A percentile compares a stretch with the other conserved stretches of the same genome.
Conservation (phyloP, 2,113 vertebrate genomes). For the Oxyura jamaicensis region DNA sequence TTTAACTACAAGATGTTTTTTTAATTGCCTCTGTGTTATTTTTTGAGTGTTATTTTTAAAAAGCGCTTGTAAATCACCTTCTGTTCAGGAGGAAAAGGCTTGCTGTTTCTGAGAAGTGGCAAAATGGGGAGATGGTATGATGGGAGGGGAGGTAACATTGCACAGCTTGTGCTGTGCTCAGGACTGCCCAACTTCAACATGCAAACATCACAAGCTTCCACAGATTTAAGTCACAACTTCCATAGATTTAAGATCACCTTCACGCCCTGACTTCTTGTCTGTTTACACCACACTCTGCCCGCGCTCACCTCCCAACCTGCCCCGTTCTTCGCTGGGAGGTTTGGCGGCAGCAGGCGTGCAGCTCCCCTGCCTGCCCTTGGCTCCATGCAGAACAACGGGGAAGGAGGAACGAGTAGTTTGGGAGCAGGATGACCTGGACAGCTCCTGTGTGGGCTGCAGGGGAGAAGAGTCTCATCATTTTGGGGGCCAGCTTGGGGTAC, state of each 20-base stretch:
- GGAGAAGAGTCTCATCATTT: not conserved
- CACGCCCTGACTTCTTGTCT: not conserved
- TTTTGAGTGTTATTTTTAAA: not conserved
- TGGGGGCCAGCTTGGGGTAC: not conserved
- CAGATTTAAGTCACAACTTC: not conserved
- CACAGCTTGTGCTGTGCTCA: not conserved
- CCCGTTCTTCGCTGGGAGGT: not conserved
- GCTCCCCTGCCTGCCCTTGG: not conserved
- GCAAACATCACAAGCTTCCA: not conserved
- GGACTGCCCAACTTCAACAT: not conserved
- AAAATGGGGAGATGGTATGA: not conserved
- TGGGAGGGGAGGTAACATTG: not conserved
- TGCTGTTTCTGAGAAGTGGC: not conserved
- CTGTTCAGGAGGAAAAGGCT: not conserved
- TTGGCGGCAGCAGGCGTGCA: not conserved
- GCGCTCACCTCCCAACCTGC: not conserved
- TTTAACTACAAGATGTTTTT: not conserved
- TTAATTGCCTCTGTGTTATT: not conserved
- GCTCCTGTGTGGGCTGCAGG: constrained; percentile 31
- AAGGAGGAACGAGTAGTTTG: not conserved
- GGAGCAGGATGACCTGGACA: constrained; percentile 4
- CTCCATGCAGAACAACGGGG: not conserved
- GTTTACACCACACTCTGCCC: not conserved
- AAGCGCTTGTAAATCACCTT: not conserved
- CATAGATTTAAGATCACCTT: not conserved